Percentiles rank a stretch among this genome's conserved stretches.
phyloP scores from a whole-genome alignment of 2,113 vertebrate species.

The Gopherus flavomarginatus region DNA sequence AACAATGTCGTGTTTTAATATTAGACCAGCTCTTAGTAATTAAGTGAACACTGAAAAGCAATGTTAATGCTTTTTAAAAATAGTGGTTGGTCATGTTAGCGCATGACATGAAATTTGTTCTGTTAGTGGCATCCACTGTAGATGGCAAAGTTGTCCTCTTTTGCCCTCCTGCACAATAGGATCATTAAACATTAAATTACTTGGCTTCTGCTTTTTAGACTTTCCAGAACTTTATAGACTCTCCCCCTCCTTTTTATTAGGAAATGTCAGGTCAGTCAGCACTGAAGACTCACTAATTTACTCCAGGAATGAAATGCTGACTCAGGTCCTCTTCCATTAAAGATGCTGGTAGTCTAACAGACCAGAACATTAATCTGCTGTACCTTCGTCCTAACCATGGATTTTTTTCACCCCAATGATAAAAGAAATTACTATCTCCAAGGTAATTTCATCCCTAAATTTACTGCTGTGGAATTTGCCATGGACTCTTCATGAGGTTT shows the following conservation, averaged over 20 bases:
- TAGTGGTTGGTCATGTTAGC: conserved; percentile 36
- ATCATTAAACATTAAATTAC: not conserved
- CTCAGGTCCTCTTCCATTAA: not conserved
- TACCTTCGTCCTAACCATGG: not conserved
- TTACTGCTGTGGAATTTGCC: not conserved
- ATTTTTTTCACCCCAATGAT: not conserved
- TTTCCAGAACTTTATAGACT: not conserved
- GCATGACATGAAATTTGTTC: conserved; percentile 2
- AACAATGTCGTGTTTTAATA: not conserved
- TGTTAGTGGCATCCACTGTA: conserved; percentile 39
- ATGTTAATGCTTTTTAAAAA: not conserved
- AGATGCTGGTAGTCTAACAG: not conserved
- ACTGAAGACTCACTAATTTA: conserved; percentile 24
- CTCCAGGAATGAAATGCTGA: conserved; percentile 21
- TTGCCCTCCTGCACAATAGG: not conserved
- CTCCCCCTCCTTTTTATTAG: not conserved
- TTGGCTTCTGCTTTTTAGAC: conserved; percentile 35
- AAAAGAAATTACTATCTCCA: not conserved
- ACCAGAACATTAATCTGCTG: not conserved
- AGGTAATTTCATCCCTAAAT: not conserved
- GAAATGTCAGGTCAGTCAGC: not conserved
- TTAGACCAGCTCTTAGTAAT: conserved; percentile 1
- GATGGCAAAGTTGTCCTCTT: conserved; percentile 34
- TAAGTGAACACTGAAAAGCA: not conserved
- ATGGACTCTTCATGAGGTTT: not conserved